Evolutionary conservation across 1,140 invertebrate species (phyloP), one percentile per base, ranked within the genome.

Genomic region (Drosophila lini): DNA sequence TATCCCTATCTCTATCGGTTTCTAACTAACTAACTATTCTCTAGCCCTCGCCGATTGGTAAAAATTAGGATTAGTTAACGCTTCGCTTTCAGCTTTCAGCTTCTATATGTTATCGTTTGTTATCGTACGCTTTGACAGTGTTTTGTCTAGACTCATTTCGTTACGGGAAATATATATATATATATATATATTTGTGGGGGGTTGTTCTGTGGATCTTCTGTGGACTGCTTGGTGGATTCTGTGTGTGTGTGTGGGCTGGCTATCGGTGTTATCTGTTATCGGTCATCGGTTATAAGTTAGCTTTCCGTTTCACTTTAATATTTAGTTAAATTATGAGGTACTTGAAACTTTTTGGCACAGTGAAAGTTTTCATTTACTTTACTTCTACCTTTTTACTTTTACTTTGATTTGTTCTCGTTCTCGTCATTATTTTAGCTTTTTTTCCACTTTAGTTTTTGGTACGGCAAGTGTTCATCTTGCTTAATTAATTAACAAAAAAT

Each of bases 341-440:
- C 91, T 91, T 91, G 78, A 91, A 91, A 90, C 83, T 90, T 91
- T 92, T 92, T 92, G 91, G 91, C 91, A 92, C 91, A 91, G 91
- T 92, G 91, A 91, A 92, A 91, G 91, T 91, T 91, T 90, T 65
- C 56, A 80, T 74, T 81, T 75, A 80, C 80, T 78, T 89, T 89
- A 77, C 80, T 57, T 77, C 77, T 80, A 77, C 78, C 64, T 81
- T 68, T 75, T 80, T 69, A 80, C 61, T 89, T 84, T 77, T 69
- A 80, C 61, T 89, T 84, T 77, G 47, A 64, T 58, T 78, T 76
- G 36, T 78, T 80, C 59, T 60, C 77, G 68, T 74, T 80, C 59
- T 60, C 77, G 68, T 74, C 45, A 36, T 28, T 75, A 62, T 61
- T 15, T 41, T 28, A 28, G 25, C 53, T 64, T 77, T 32, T 45